These are phyloP conservation scores for Drosophila melanogaster DNA, from an alignment of 1,140 invertebrate genomes.

Conservation along the genomic window Release_6_plus_ISO1_MT NT_033777.3:9450001-9450500, in stretches of 20 bases:
- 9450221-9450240: constrained; percentile 55
- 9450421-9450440: constrained; percentile 48
- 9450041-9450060: constrained; percentile 45
- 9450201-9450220: constrained; percentile 73
- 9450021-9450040: constrained; percentile 12
- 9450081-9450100: constrained; percentile 44
- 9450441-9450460: constrained; percentile 23
- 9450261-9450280: constrained; percentile 46
- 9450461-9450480: constrained; percentile 35
- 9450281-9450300: constrained; percentile 66
- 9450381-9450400: constrained; percentile 67
- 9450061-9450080: constrained; percentile 49
- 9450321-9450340: constrained; percentile 74
- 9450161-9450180: constrained; percentile 35
- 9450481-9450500: constrained; percentile 45
- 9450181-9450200: constrained; percentile 36
- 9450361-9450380: constrained; percentile 82
- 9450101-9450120: constrained; percentile 76
- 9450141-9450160: constrained; percentile 36
- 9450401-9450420: constrained; percentile 54
- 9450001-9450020: constrained; percentile 4
- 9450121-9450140: constrained; percentile 65
- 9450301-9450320: constrained; percentile 76
- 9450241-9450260: constrained; percentile 13
- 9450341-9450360: constrained; percentile 75